Conservation (phyloP, 92 coral and sea anemone genomes). For the Parazoanthus atlanticus region DNA sequence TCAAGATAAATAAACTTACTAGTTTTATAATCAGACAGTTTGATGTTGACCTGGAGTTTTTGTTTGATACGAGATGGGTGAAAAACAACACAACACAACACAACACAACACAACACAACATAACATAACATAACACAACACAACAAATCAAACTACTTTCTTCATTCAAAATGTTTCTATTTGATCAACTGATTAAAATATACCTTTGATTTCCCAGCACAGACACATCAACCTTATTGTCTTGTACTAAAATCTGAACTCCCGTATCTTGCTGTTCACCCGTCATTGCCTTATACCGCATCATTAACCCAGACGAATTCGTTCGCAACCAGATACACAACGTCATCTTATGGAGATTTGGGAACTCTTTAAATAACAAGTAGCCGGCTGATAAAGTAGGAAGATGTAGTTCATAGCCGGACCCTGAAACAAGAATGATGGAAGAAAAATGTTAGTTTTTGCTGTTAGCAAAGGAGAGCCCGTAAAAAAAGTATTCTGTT, state of each 20-base stretch:
- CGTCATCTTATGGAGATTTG: conserved; percentile 3
- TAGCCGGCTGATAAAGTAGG: background rate
- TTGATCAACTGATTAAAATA: background rate
- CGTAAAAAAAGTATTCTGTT: no score
- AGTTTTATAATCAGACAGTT: no score
- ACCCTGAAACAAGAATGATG: background rate
- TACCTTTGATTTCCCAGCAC: conserved; percentile 14
- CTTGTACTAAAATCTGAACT: background rate
- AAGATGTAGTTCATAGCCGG: conserved; percentile 19
- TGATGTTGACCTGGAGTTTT: no score
- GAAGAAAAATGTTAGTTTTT: no score
- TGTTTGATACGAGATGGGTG: no score
- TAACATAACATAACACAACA: no score
- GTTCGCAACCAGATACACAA: conserved; percentile 32
- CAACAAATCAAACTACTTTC: no score
- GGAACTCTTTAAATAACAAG: background rate
- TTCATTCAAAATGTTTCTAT: no score
- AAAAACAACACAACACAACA: no score
- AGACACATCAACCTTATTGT: background rate
- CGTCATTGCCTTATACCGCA: background rate
- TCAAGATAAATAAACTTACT: no score
- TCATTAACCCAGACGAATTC: conserved; percentile 3
- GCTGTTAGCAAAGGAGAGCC: no score
- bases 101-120: no score
- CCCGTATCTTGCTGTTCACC: background rate